phyloP scores from a whole-genome alignment of 2,797 vertebrate species.

The Astyanax mexicanus region DNA sequence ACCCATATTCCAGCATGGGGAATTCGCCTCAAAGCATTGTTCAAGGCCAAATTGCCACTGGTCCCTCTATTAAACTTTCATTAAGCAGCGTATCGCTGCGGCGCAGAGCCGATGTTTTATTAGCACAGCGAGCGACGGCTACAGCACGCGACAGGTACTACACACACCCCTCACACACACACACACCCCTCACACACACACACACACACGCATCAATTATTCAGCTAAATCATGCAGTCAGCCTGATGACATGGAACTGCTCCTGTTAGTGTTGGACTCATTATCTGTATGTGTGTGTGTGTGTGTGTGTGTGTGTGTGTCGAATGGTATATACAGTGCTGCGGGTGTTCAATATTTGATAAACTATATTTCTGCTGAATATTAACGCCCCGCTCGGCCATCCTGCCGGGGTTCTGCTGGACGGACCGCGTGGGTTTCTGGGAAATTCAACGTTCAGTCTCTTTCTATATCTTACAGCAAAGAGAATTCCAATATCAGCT shows the following conservation, averaged over 20 bases:
- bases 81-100: conserved; percentile 21
- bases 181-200: neutral
- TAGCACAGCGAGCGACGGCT: neutral
- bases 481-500: neutral
- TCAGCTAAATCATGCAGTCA: conserved; percentile 32
- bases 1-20: neutral
- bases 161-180: neutral
- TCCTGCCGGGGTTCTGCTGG: neutral
- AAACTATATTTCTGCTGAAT: neutral
- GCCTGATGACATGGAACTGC: neutral
- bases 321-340: neutral
- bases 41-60: neutral
- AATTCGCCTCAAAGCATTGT: conserved; percentile 14
- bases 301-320: no score
- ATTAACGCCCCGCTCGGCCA: neutral
- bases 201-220: conserved; percentile 37
- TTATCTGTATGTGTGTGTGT: neutral
- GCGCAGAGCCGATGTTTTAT: conserved; percentile 3
- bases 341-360: conserved; percentile 24
- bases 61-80: conserved; percentile 41
- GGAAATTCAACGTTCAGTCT: neutral
- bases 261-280: neutral
- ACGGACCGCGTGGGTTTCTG: neutral
- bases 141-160: neutral
- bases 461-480: neutral